A percentile compares a stretch with the other conserved stretches of the same genome.
Evolutionary conservation across 2,888 invertebrate species (phyloP).

Genomic region (Drosophila maculinotata): DNA sequence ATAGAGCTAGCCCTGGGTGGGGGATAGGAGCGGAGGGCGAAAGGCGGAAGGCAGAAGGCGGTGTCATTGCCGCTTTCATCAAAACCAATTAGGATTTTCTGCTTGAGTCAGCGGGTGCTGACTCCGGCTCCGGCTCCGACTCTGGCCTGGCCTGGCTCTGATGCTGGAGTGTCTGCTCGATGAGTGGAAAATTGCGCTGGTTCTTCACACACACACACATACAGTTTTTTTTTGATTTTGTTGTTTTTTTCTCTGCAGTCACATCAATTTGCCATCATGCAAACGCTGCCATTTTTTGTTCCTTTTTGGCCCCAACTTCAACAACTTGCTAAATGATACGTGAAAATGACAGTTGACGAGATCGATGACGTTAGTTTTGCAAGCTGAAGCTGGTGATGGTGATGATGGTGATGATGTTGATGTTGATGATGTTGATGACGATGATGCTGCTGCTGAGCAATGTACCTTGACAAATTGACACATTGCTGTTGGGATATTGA

Average conservation of each 20-base stretch:
- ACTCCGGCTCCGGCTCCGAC: constrained; percentile 4
- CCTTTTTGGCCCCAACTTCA: constrained; percentile 54
- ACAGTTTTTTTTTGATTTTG: constrained; percentile 3
- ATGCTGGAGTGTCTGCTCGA: constrained; percentile 40
- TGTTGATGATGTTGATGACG: constrained; percentile 43
- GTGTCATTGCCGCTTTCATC: constrained; percentile 82
- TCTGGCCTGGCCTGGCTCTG: background rate
- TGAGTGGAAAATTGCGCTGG: constrained; percentile 73
- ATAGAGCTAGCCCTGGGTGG: constrained; percentile 1
- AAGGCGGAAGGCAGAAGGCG: constrained; percentile 18
- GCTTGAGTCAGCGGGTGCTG: constrained; percentile 69
- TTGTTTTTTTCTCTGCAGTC: constrained; percentile 50
- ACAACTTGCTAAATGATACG: constrained; percentile 84
- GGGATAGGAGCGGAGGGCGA: background rate
- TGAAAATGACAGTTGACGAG: constrained; percentile 85
- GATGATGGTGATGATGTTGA: constrained; percentile 23
- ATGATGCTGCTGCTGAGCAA: constrained; percentile 61
- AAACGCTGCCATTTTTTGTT: constrained; percentile 47
- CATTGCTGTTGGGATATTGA: constrained; percentile 62
- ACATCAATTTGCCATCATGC: constrained; percentile 79
- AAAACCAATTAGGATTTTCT: constrained; percentile 84
- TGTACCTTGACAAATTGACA: constrained; percentile 80
- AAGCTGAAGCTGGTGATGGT: constrained; percentile 23
- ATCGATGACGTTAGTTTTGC: constrained; percentile 83
- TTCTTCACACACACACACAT: constrained; percentile 41